Base-by-base conservation (phyloP, 2,797 vertebrate species). In the Mormyrops boulengeri region DNA sequence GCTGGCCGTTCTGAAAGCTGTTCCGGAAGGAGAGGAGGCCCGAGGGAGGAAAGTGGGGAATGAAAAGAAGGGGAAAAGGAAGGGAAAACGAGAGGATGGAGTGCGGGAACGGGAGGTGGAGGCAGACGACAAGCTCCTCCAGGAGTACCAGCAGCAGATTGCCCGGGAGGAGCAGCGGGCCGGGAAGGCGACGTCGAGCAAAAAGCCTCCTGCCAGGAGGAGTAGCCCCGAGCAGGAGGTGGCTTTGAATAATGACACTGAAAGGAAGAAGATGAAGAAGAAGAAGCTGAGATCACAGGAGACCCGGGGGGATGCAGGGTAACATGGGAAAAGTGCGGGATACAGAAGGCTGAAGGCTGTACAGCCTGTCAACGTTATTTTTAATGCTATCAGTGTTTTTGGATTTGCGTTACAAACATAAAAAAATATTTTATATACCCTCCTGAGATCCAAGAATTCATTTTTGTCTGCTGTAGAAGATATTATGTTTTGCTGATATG, bases 221-320 rank as follows among this genome's bases (percentile, higher is more conserved):
- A 2, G 91, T 89, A 92, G 93, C 38, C 90, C 94, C 73, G 94
- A 94, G 85, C 93, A 92, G 73, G 94, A 93, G 88, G 88, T 92
- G 55, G 62, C 90, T 3, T 88, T 97, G 88, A 97, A 95, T 90
- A 97, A 95, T 92, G 96, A 98, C 85, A 91, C 93, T 8, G 94
- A 95, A 73, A 73, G 69, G 30, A 73, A 17, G 87, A 99, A 97
- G 94, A 98, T 97, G 92, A 98, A 97, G 92, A 98, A 97, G 95
- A 98, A 97, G 91, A 98, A 97, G 93, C 93, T 96, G 14, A 93
- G 88, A 88, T 92, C 94, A 60, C 89, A 92, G 22, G 90, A 92
- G 62, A 92, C 93, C 88, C 95, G 97, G 88, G 93, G 92, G 49
- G 96, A 97, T 92, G 92, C 92, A 90, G 96, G 96, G 96, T 97